These are phyloP conservation scores for Apamea crenata DNA, from an alignment of 2,888 invertebrate species.

Conservation along the genomic window DNA sequence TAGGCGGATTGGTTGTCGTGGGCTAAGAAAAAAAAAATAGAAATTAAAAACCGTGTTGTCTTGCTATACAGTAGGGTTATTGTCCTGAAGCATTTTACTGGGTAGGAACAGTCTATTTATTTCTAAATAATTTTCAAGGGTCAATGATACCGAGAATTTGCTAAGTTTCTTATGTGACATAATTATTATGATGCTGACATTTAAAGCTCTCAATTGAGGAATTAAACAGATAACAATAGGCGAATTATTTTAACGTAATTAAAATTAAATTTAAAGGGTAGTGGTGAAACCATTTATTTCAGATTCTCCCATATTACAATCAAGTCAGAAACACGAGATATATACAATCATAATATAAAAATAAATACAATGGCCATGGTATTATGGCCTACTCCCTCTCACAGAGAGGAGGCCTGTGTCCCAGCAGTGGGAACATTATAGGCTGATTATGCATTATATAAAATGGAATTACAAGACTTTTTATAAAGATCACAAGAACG, in stretches of 20 bases:
- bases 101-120: not conserved
- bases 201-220: not conserved
- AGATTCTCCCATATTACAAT: too few relatives aligned
- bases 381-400: too few relatives aligned
- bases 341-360: too few relatives aligned
- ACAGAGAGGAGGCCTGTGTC: too few relatives aligned
- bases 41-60: not conserved
- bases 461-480: too few relatives aligned
- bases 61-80: not conserved
- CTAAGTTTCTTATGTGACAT: not conserved
- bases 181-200: not conserved
- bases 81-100: not conserved
- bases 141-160: not conserved
- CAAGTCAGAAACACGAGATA: too few relatives aligned
- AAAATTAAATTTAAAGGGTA: not conserved
- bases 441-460: too few relatives aligned
- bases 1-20: too few relatives aligned
- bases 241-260: not conserved
- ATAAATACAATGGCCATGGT: too few relatives aligned
- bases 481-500: too few relatives aligned
- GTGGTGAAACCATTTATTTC: too few relatives aligned
- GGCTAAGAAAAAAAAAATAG: not conserved
- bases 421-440: too few relatives aligned
- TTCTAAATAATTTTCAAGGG: not conserved
- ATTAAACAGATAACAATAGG: not conserved